These are phyloP conservation scores for Drosophila yooni DNA, from an alignment of 2,888 invertebrate genomes.

Conservation along the genomic window DNA sequence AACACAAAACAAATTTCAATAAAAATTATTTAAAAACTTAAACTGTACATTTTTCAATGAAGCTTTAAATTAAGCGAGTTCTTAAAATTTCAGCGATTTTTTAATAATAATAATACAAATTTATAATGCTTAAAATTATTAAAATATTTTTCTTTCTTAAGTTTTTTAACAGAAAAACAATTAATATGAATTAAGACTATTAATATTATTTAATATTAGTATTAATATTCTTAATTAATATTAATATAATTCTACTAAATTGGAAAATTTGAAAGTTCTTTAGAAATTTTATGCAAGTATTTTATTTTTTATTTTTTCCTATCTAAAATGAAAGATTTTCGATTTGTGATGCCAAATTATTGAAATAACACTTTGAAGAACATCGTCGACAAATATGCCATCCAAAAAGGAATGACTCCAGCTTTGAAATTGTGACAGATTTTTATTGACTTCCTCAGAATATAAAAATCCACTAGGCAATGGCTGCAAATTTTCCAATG, in stretches of 20 bases:
- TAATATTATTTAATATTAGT: too few relatives aligned
- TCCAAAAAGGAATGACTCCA: rapidly evolving
- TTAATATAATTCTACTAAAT: background rate
- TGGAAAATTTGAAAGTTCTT: background rate
- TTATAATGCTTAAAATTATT: too few relatives aligned
- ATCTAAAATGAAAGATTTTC: background rate
- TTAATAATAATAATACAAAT: too few relatives aligned
- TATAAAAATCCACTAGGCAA: too few relatives aligned
- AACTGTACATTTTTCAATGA: background rate
- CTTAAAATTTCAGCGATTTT: too few relatives aligned
- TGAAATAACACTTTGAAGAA: background rate
- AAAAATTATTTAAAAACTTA: slow-evolving; percentile 64
- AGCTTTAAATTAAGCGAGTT: background rate
- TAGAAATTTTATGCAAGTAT: background rate
- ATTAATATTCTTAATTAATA: background rate
- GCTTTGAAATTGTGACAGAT: background rate
- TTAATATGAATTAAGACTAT: too few relatives aligned
- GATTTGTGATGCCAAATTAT: background rate
- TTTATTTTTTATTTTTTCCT: too few relatives aligned
- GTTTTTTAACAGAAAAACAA: too few relatives aligned
- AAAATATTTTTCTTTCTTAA: too few relatives aligned
- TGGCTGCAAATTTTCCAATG: too few relatives aligned
- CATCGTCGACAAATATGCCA: background rate
- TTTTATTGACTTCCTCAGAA: background rate
- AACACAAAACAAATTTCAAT: slow-evolving; percentile 53